phyloP scores from a whole-genome alignment of 2,888 invertebrate genomes.

The Matsumyia berberina region DNA sequence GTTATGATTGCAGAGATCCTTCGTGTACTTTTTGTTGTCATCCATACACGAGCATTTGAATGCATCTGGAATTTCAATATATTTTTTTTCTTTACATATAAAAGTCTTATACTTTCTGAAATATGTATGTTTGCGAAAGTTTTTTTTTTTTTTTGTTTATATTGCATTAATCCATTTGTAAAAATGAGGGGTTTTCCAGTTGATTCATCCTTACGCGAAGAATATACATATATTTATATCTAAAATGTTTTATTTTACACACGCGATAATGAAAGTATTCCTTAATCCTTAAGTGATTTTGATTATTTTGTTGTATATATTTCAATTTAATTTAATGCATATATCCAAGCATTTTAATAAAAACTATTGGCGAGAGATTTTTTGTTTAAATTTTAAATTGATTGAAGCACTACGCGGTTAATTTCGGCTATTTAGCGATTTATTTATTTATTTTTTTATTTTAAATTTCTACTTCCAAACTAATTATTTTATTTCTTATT shows the following conservation, averaged over 20 bases:
- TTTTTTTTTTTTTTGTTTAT: constrained; percentile 8
- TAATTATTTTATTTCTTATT: constrained; percentile 10
- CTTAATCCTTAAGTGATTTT: constrained; percentile 29
- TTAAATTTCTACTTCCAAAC: constrained; percentile 23
- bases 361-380: constrained; percentile 60
- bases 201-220: constrained; percentile 51
- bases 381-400: constrained; percentile 9
- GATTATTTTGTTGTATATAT: background rate
- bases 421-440: constrained; percentile 27
- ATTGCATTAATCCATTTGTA: constrained; percentile 7
- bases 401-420: constrained; percentile 58
- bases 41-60: constrained; percentile 72
- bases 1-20: constrained; percentile 72
- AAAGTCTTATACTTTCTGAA: constrained; percentile 23
- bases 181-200: constrained; percentile 16
- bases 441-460: constrained; percentile 23
- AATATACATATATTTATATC: constrained; percentile 16
- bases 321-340: constrained; percentile 28
- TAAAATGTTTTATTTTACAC: constrained; percentile 33
- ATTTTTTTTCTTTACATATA: constrained; percentile 7
- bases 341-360: constrained; percentile 45
- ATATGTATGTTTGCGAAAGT: constrained; percentile 12
- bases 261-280: constrained; percentile 36
- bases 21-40: constrained; percentile 69
- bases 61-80: constrained; percentile 65